Evolutionary conservation across 2,888 invertebrate genomes (phyloP).

Genomic region (Liposcelis brunnea): DNA sequence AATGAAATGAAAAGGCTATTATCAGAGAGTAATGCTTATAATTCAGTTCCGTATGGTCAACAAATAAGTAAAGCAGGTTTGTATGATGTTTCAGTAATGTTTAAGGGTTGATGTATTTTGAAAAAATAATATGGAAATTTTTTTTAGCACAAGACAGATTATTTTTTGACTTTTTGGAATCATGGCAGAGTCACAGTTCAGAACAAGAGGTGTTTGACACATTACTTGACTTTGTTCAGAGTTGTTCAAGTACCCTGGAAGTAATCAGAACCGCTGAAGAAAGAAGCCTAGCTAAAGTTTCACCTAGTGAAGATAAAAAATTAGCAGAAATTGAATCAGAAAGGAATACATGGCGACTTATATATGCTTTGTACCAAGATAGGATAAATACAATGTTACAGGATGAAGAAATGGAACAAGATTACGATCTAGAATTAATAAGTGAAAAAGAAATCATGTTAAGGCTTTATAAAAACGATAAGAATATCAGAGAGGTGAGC

Average conservation of each 20-base stretch:
- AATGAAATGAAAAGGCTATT: too few species aligned
- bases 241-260: conserved; percentile 42
- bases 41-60: too few species aligned
- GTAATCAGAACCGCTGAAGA: conserved; percentile 29
- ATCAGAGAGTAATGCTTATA: too few species aligned
- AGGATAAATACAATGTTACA: conserved; percentile 18
- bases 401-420: conserved; percentile 14
- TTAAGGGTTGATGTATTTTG: too few species aligned
- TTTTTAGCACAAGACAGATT: conserved; percentile 16
- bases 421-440: conserved; percentile 22
- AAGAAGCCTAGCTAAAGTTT: conserved; percentile 28
- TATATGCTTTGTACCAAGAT: conserved; percentile 57
- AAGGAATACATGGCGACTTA: conserved; percentile 72
- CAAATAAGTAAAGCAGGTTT: too few species aligned
- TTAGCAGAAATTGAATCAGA: conserved; percentile 38
- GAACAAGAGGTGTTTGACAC: conserved; percentile 38
- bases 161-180: conserved; percentile 18
- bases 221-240: conserved; percentile 41
- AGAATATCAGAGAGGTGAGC: conserved; percentile 30
- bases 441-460: conserved; percentile 43
- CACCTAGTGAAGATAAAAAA: conserved; percentile 1
- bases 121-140: too few species aligned
- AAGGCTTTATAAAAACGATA: conserved; percentile 37
- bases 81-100: too few species aligned
- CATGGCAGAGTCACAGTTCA: conserved; percentile 15